These are phyloP conservation scores for Periphyllus acericola DNA, from an alignment of 2,888 invertebrate genomes.

Conservation along the genomic window DNA sequence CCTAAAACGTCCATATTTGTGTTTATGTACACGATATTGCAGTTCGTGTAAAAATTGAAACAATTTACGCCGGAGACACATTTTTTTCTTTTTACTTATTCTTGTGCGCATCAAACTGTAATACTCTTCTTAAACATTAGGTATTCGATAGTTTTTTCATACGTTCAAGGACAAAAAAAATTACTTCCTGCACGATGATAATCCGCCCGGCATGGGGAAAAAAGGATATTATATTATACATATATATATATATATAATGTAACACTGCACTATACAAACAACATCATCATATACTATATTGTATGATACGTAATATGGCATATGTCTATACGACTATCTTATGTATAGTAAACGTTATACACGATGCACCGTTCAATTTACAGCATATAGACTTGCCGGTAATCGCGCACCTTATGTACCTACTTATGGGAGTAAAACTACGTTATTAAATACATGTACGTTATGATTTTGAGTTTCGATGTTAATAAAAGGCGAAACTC, in stretches of 20 bases:
- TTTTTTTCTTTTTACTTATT: not conserved
- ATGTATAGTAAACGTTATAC: not conserved
- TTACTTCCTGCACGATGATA: not conserved
- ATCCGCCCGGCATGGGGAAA: not conserved
- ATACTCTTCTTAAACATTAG: not conserved
- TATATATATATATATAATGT: not conserved
- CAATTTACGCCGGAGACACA: not conserved
- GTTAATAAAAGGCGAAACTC: no score
- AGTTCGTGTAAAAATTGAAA: not conserved
- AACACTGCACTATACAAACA: not conserved
- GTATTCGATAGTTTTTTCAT: not conserved
- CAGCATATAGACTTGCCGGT: not conserved
- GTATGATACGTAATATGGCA: not conserved
- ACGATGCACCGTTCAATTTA: not conserved
- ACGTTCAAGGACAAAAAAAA: not conserved
- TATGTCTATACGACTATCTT: not conserved
- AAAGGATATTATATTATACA: not conserved
- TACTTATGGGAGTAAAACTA: not conserved
- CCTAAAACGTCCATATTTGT: no score
- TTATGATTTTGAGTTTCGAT: not conserved
- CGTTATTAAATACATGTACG: not conserved
- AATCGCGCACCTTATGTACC: not conserved
- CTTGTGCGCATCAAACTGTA: not conserved
- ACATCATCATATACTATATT: not conserved
- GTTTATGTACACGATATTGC: not conserved